Percentiles rank a stretch among this genome's conserved stretches.
Conservation (phyloP, 1,140 invertebrate species). For the Paralvinella palmiformis region DNA sequence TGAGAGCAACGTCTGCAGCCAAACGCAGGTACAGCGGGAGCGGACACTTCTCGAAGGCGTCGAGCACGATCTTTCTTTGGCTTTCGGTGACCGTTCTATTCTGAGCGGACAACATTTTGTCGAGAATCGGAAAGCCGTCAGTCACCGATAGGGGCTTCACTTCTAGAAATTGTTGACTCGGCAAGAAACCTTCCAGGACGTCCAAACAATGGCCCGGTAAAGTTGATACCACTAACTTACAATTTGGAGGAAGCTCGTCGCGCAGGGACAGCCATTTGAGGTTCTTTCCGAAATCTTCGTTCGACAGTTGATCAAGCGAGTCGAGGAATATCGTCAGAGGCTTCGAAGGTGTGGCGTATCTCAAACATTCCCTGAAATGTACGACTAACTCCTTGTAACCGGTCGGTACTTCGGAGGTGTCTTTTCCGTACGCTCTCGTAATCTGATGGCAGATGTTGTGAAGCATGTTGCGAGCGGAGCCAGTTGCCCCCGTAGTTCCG, state of each 20-base stretch:
- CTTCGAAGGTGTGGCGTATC: conserved; percentile 22
- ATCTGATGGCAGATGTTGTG: conserved; percentile 64
- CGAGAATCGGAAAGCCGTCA: conserved; percentile 1
- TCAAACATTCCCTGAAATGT: conserved; percentile 27
- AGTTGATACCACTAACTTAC: conserved; percentile 28
- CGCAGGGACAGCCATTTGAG: conserved; percentile 39
- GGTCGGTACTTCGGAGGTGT: conserved; percentile 45
- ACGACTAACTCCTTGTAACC: conserved; percentile 17
- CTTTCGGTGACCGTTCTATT: conserved; percentile 20
- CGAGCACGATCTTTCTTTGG: conserved; percentile 32
- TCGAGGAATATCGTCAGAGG: conserved; percentile 28
- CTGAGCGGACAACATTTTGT: conserved; percentile 7
- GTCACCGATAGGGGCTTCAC: background rate
- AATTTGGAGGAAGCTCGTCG: conserved; percentile 51
- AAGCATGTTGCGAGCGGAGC: conserved; percentile 60
- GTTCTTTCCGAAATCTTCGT: conserved; percentile 30
- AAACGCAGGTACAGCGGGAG: conserved; percentile 39
- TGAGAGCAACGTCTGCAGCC: conserved; percentile 32
- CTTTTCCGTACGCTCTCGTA: conserved; percentile 30
- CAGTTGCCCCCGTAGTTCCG: conserved; percentile 60
- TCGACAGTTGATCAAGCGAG: conserved; percentile 34
- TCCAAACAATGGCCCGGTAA: conserved; percentile 22
- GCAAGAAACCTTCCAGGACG: conserved; percentile 28
- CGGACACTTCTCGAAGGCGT: conserved; percentile 31
- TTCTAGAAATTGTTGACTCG: conserved; percentile 12